phyloP scores from a whole-genome alignment of 2,113 vertebrate genomes.

The Scartelaos histophorus region DNA sequence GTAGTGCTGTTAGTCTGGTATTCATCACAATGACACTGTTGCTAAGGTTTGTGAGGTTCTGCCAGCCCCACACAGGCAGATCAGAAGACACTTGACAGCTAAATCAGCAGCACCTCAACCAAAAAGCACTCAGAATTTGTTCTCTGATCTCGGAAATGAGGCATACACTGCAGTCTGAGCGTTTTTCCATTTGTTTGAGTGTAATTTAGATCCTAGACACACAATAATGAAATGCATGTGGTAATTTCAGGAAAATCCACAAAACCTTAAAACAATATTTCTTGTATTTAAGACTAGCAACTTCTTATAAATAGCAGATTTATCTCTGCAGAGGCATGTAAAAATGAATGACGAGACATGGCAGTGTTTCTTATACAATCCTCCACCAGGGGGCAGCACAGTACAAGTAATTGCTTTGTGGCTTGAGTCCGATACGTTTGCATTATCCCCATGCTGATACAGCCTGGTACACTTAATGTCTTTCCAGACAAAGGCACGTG shows the following conservation, averaged over 20 bases:
- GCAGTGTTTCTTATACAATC: not conserved
- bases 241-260: not conserved
- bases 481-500: not conserved
- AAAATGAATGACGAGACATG: not conserved
- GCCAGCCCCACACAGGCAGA: conserved; percentile 27
- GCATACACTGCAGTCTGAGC: not conserved
- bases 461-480: not conserved
- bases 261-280: not conserved
- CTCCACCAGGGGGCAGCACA: conserved; percentile 50
- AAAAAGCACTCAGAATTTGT: conserved; percentile 23
- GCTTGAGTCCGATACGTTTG: not conserved
- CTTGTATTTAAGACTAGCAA: not conserved
- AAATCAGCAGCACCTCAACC: conserved; percentile 27
- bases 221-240: not conserved
- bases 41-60: conserved; percentile 36
- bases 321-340: not conserved
- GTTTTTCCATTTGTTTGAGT: not conserved
- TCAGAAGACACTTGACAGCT: conserved; percentile 18
- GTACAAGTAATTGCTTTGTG: not conserved
- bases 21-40: conserved; percentile 49
- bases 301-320: not conserved
- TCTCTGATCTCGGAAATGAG: not conserved
- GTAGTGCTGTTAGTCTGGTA: conserved; percentile 46
- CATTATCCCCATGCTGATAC: not conserved
- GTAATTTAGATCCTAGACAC: not conserved